Percentiles rank a stretch among this genome's conserved stretches.
Conservation (phyloP, 2,888 invertebrate species). For the Aradus depressus region DNA sequence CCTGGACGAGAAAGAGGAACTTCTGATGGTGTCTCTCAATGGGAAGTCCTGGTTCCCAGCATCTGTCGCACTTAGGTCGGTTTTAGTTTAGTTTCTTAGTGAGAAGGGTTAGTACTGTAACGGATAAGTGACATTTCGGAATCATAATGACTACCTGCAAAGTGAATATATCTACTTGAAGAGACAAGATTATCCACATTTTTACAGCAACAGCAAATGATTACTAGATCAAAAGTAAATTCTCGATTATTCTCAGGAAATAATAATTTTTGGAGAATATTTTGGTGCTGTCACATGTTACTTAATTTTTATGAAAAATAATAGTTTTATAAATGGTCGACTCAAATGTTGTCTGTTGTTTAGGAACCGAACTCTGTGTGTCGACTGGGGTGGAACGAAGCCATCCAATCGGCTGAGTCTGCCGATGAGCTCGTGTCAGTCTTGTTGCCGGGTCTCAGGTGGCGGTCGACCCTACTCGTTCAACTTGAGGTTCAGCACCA, state of each 20-base stretch:
- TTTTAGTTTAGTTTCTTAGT: too few relatives aligned
- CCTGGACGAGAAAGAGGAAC: conserved; percentile 14
- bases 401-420: conserved; percentile 13
- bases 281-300: background rate
- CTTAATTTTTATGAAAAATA: background rate
- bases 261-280: background rate
- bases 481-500: conserved; percentile 11
- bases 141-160: too few relatives aligned
- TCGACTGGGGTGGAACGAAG: conserved; percentile 11
- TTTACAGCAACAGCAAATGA: too few relatives aligned
- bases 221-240: too few relatives aligned
- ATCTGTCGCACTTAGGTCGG: conserved; percentile 3
- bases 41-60: conserved; percentile 12
- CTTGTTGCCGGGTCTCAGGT: conserved; percentile 13
- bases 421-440: conserved; percentile 17
- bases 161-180: too few relatives aligned
- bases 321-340: background rate
- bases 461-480: conserved; percentile 22
- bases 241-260: too few relatives aligned
- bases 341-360: background rate
- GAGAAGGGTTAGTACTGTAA: too few relatives aligned
- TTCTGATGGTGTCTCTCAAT: conserved; percentile 5
- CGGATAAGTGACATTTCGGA: too few relatives aligned
- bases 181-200: too few relatives aligned
- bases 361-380: conserved; percentile 1